Evolutionary conservation across 2,888 invertebrate genomes (phyloP), one percentile per base, ranked within the genome.

Genomic region (Parelbella ahira): DNA sequence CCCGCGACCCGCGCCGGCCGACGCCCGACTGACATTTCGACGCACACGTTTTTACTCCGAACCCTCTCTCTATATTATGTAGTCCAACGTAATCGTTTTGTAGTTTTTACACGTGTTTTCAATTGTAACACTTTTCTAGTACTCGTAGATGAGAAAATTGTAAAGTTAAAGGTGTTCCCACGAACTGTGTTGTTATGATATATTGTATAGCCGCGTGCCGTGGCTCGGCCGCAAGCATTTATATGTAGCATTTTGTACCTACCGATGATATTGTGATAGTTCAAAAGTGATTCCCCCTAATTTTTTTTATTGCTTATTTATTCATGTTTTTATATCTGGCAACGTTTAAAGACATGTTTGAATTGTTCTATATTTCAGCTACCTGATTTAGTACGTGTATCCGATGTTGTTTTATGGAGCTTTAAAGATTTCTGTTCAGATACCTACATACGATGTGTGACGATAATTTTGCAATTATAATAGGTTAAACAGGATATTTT

Each of bases 181-280:
- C n/a, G n/a, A n/a, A n/a, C n/a, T n/a, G n/a, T n/a, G n/a, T n/a
- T n/a, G n/a, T n/a, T n/a, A n/a, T n/a, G n/a, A n/a, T n/a, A n/a
- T n/a, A n/a, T n/a, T n/a, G n/a, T n/a, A n/a, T n/a, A n/a, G n/a
- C n/a, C n/a, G n/a, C n/a, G n/a, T n/a, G n/a, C n/a, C n/a, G n/a
- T n/a, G n/a, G n/a, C n/a, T n/a, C n/a, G n/a, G n/a, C n/a, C n/a
- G n/a, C n/a, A n/a, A 56, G 69, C 69, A 68, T 64, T 63, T 68
- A 67, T 62, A 61, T 63, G 60, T 74, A 75, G 73, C 69, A 74
- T 76, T 77, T 74, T 71, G 62, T 73, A 72, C 57, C 51, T 63
- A 65, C 52, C 54, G 49, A 53, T n/a, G n/a, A n/a, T 60, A 61
- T 61, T 70, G 68, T 73, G 63, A 72, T 78, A 75, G 71, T 63